Base-by-base conservation (phyloP, 2,797 vertebrate species). In the Spea hammondii region DNA sequence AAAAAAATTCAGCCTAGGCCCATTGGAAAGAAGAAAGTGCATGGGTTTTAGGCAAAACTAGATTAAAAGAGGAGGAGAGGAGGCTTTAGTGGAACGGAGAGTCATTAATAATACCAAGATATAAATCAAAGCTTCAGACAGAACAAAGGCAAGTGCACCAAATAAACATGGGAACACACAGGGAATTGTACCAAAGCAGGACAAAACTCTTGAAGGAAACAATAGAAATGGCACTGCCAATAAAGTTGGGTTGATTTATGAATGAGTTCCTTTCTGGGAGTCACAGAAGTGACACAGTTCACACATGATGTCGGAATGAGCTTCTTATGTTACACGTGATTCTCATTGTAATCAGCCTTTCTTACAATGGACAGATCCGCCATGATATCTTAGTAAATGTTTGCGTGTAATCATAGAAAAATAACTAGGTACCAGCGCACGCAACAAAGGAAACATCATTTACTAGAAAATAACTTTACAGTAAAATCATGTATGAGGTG, bases 31-130 rank as follows among this genome's bases (percentile, higher is more conserved):
- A 88, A 87, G 77, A 80, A 78, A 86, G 83, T 80, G 87, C 87
- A 88, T 87, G 88, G 89, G 91, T 90, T 91, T 91, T 90, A 90
- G 87, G 90, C 87, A 91, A 91, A 91, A 88, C 88, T 86, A 91
- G 92, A 93, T 93, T 92, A 91, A 93, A 93, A 91, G 88, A 91
- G 91, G 92, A 91, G 91, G 90, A 91, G 90, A 88, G 67, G 83
- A 83, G 85, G 87, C 89, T 90, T 88, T 88, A 88, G 89, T 89
- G 86, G 91, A 89, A 89, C 89, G 89, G 85, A 86, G 73, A 88
- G 87, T 87, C 90, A 92, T 93, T 91, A 90, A 93, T 93, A 92
- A 92, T 71, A 87, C 86, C 83, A 86, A 89, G 88, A 89, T 89
- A 93, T 92, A 93, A 92, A 93, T 93, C 92, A 93, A 92, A 88